Percentiles rank a stretch among this genome's conserved stretches.
Evolutionary conservation across 1,140 invertebrate species (phyloP).

Genomic region (Heliconius eleuchia): DNA sequence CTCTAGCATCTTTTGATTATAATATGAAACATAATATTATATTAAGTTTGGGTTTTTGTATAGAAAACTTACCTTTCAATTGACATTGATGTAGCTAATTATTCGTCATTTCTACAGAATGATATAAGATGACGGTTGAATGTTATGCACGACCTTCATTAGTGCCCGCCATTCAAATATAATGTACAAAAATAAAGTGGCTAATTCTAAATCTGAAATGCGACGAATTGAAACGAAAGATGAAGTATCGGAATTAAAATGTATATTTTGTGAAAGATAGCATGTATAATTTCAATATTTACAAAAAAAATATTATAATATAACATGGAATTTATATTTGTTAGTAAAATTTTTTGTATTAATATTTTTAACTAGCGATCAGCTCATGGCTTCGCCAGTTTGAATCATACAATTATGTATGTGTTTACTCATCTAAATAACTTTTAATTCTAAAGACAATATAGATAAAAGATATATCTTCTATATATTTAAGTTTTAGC

Average conservation of each 20-base stretch:
- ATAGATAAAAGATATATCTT: too few species aligned
- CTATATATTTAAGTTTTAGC: too few species aligned
- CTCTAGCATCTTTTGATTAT: background rate
- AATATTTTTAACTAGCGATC: too few species aligned
- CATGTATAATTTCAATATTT: too few species aligned
- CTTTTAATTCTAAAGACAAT: too few species aligned
- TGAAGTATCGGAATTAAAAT: conserved; percentile 11
- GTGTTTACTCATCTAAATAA: too few species aligned
- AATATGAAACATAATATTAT: background rate
- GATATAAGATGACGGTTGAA: conserved; percentile 34
- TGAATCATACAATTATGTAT: too few species aligned
- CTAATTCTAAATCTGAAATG: conserved; percentile 36
- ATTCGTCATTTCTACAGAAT: conserved; percentile 24
- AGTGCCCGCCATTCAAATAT: conserved; percentile 39
- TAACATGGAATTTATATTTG: too few species aligned
- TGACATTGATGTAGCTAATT: background rate
- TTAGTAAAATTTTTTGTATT: too few species aligned
- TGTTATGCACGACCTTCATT: conserved; percentile 39
- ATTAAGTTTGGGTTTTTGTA: background rate
- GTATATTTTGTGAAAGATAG: background rate
- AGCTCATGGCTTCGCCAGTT: too few species aligned
- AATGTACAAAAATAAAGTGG: conserved; percentile 38
- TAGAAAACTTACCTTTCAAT: background rate
- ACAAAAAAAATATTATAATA: too few species aligned
- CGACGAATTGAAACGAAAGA: conserved; percentile 6